Base-by-base conservation (phyloP, 2,888 invertebrate genomes). In the Eupelmus urozonus region DNA sequence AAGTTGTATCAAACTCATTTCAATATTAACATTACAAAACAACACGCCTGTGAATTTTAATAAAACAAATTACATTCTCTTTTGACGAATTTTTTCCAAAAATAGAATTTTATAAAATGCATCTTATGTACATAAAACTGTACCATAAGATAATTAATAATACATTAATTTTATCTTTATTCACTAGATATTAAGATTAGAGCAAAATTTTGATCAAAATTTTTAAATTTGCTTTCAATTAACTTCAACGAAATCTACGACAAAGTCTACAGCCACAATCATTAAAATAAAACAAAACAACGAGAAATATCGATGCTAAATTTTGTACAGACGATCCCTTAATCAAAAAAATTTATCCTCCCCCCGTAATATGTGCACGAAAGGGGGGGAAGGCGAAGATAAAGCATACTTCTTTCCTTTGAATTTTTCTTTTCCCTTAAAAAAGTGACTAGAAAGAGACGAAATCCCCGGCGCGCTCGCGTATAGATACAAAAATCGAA, bases 381-480 rank as follows among this genome's bases (percentile, higher is more conserved):
- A 59, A 2, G 29, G 9, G 51, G 65, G 45, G 18, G 34, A 45
- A 42, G n/a, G 13, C 2, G 23, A 9, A 11, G 25, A 72, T 60
- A 69, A 66, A 34, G 72, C 73, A 25, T 73, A 49, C 20, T 29
- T n/a, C 18, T 27, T 60, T 57, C n/a, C 25, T 53, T 40, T 40
- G 18, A 27, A 34, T 49, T 63, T 29, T 65, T 51, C 29, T 18
- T 53, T 62, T 40, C 42, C 11, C 40, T 13, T 78, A 71, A 77
- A 75, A 74, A 72, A 72, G 55, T 75, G 79, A 75, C 77, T 79
- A 75, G 75, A 79, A 75, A 60, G 42, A 62, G 71, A 69, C 59
- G 57, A 71, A 69, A 73, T 62, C 40, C 16, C 7, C 77, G 55
- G 73, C 60, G 49, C 72, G 49, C 23, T 29, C 49, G n/a, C 51